phyloP scores from a whole-genome alignment of 2,113 vertebrate genomes.

The Zosterops borbonicus region DNA sequence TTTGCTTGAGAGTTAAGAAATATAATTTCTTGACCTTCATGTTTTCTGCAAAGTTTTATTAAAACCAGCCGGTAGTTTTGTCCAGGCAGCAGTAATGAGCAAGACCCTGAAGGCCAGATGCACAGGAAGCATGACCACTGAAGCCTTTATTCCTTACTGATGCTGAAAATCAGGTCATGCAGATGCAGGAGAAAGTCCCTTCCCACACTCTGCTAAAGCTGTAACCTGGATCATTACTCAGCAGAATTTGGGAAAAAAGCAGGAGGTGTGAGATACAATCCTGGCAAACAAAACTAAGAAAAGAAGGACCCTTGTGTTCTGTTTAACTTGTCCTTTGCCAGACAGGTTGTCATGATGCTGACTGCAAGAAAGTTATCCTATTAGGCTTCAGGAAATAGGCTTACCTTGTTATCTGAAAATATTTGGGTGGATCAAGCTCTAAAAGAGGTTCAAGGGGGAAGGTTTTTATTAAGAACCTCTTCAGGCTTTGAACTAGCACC shows the following conservation, averaged over 20 bases:
- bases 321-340: background rate
- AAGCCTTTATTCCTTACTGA: background rate
- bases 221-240: background rate
- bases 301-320: background rate
- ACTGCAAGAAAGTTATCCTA: background rate
- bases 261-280: background rate
- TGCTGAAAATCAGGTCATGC: background rate
- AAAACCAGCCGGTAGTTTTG: background rate
- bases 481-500: background rate
- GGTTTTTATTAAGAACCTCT: background rate
- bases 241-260: background rate
- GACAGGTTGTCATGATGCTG: fast-evolving
- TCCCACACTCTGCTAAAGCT: background rate
- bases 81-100: background rate
- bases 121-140: fast-evolving
- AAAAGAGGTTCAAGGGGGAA: background rate
- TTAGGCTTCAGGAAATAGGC: background rate
- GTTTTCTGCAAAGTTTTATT: background rate
- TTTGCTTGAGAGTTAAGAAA: background rate
- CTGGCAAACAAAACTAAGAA: background rate
- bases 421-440: background rate
- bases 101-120: background rate
- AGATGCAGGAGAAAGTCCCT: background rate
- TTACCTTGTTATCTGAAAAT: constrained; percentile 3
- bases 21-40: background rate